Evolutionary conservation across 2,113 vertebrate species (phyloP).

Genomic region (Collichthys lucidus): DNA sequence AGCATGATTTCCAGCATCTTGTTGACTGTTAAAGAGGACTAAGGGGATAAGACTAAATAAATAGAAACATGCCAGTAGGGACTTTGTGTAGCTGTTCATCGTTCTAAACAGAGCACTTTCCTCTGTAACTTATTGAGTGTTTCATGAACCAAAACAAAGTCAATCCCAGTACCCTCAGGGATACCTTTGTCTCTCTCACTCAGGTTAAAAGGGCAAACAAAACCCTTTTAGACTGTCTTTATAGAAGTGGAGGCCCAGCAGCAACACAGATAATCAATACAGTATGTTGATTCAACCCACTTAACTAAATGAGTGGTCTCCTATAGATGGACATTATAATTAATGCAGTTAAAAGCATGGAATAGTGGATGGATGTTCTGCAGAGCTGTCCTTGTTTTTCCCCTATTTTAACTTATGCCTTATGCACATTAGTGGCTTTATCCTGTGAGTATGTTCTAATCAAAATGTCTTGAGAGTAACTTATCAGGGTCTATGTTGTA

Average conservation of each 20-base stretch:
- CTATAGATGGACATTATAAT: conserved; percentile 53
- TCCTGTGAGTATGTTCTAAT: not conserved
- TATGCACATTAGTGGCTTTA: not conserved
- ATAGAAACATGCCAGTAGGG: not conserved
- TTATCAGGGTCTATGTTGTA: not conserved
- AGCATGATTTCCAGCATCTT: not conserved
- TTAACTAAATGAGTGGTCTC: conserved; percentile 63
- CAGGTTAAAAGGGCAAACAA: conserved; percentile 58
- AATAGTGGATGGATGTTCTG: not conserved
- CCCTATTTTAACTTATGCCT: too few species aligned
- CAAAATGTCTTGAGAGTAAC: too few species aligned
- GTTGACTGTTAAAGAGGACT: not conserved
- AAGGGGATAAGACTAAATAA: not conserved
- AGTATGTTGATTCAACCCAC: conserved; percentile 64
- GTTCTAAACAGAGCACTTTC: not conserved
- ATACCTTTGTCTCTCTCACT: conserved; percentile 44
- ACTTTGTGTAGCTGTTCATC: not conserved
- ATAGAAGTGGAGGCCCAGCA: conserved; percentile 27
- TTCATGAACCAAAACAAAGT: conserved; percentile 62
- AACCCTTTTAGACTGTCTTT: conserved; percentile 50
- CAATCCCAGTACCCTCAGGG: conserved; percentile 44
- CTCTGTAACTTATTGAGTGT: conserved; percentile 25
- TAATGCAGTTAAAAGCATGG: conserved; percentile 48
- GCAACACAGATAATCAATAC: conserved; percentile 60
- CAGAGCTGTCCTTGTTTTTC: not conserved